Conservation (phyloP, 2,888 invertebrate species). For the Caenorhabditis sp. region DNA sequence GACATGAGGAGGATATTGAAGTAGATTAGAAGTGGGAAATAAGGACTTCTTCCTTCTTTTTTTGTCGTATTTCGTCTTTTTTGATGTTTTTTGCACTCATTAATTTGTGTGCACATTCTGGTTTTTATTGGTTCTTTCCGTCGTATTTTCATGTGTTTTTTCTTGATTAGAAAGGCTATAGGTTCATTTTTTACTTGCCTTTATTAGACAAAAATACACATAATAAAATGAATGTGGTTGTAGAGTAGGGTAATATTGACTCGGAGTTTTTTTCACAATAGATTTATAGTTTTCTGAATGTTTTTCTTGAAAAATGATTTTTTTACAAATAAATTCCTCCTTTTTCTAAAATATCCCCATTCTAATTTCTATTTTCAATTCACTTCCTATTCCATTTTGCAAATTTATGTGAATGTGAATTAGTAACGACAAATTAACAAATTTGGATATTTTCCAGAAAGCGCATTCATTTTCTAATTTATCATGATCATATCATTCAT, state of each 20-base stretch:
- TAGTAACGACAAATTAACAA: neutral
- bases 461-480: neutral
- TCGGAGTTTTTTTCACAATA: too few species aligned
- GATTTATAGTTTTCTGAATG: too few species aligned
- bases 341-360: neutral
- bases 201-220: neutral
- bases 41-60: neutral
- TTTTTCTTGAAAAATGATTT: too few species aligned
- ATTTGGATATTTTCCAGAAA: neutral
- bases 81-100: slow-evolving; percentile 1
- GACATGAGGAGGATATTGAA: too few species aligned
- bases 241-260: too few species aligned
- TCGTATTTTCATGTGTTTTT: neutral
- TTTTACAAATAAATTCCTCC: neutral
- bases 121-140: slow-evolving; percentile 1
- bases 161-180: neutral
- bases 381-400: neutral
- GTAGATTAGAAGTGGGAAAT: neutral
- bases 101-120: neutral
- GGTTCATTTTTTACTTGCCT: neutral
- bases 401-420: neutral
- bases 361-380: neutral
- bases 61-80: neutral
- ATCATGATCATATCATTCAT: too few species aligned
- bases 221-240: too few species aligned